Conservation (phyloP, 2,797 vertebrate species). For the Erithacus rubecula region DNA sequence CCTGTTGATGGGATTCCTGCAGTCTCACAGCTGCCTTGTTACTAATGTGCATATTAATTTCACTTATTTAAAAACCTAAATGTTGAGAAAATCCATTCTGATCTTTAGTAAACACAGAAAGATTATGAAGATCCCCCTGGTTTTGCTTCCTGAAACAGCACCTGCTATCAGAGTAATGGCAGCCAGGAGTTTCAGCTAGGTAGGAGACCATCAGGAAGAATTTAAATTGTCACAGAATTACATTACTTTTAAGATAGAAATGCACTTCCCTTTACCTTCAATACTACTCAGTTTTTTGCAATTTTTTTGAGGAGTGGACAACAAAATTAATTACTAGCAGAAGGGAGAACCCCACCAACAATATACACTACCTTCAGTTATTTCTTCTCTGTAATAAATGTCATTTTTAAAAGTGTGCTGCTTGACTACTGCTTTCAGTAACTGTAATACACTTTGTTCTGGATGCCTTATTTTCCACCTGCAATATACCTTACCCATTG, state of each 20-base stretch:
- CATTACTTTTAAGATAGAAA: neutral
- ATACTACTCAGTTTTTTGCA: neutral
- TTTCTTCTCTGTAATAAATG: neutral
- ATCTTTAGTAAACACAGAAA: neutral
- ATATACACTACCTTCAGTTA: neutral
- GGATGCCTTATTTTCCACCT: neutral
- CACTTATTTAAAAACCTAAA: conserved; percentile 14
- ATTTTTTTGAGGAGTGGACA: conserved; percentile 22
- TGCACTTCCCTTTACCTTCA: neutral
- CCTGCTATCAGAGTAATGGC: neutral
- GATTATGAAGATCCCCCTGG: neutral
- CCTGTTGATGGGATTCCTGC: conserved; percentile 64
- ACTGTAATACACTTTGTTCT: neutral
- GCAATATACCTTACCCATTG: neutral
- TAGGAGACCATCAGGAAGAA: neutral
- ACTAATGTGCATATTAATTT: conserved; percentile 60
- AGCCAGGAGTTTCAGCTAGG: neutral
- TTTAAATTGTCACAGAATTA: neutral
- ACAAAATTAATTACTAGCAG: conserved; percentile 41
- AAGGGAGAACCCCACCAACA: neutral
- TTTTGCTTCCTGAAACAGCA: neutral
- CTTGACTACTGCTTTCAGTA: neutral
- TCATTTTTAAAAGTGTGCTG: neutral
- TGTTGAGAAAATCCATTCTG: conserved; percentile 23
- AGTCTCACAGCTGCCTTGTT: conserved; percentile 55